Percentiles rank a stretch among this genome's conserved stretches.
Evolutionary conservation across 2,113 vertebrate species (phyloP).

Genomic region (Thryonomys swinderianus): DNA sequence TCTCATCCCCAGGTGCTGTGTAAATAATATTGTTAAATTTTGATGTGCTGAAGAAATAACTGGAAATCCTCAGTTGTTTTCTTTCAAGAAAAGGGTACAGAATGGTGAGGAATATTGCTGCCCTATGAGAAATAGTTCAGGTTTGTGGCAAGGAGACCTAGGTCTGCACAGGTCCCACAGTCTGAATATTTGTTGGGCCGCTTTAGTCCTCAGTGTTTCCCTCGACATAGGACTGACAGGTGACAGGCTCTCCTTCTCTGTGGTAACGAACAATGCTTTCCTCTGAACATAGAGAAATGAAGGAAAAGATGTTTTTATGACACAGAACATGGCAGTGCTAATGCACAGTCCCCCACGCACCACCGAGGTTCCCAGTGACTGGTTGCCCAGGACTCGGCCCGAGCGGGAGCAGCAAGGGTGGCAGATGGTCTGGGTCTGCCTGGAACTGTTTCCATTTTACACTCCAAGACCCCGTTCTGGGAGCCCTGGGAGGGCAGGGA

Average conservation of each 20-base stretch:
- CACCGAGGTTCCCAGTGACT: background rate
- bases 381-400: background rate
- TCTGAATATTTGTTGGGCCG: background rate
- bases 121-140: background rate
- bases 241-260: background rate
- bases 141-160: background rate
- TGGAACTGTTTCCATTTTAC: background rate
- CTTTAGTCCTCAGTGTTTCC: background rate
- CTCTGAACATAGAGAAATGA: background rate
- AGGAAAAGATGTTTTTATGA: background rate
- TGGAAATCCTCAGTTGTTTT: background rate
- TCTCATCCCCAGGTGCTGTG: background rate
- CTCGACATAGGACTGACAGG: background rate
- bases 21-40: constrained; percentile 35
- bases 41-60: background rate
- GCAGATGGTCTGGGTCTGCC: background rate
- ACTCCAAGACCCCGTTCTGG: background rate
- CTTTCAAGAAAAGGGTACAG: background rate
- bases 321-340: background rate
- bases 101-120: background rate
- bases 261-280: background rate
- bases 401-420: background rate
- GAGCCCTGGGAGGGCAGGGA: too few species aligned
- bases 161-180: background rate
- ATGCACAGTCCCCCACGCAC: background rate